Conservation (phyloP, 2,113 vertebrate genomes). For the Alaudala cheleensis region DNA sequence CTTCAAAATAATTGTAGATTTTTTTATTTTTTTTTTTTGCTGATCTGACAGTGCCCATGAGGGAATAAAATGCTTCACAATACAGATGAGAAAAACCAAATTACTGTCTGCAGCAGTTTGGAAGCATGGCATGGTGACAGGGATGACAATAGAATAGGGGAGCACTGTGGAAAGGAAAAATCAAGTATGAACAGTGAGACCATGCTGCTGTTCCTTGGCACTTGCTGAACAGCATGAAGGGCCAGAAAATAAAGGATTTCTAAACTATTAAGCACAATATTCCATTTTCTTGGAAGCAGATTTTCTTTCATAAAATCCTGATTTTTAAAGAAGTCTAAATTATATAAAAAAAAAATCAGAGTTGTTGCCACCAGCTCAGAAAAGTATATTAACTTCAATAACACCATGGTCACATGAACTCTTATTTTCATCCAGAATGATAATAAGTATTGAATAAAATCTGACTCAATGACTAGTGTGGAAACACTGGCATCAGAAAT, state of each 20-base stretch:
- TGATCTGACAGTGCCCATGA: background rate
- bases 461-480: background rate
- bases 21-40: background rate
- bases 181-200: background rate
- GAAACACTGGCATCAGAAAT: background rate
- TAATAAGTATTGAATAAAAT: background rate
- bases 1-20: background rate
- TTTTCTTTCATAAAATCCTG: background rate
- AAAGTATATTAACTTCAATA: background rate
- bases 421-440: background rate
- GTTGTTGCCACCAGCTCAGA: background rate
- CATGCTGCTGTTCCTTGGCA: background rate
- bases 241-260: background rate
- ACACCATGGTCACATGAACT: background rate
- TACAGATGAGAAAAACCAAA: background rate
- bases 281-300: background rate
- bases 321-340: background rate
- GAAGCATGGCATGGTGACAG: accelerated
- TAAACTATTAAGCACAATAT: background rate
- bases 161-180: background rate
- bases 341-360: background rate
- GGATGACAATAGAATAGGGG: background rate
- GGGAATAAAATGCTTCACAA: background rate
- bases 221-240: background rate
- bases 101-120: background rate